These are phyloP conservation scores for Heliangelus exortis DNA, from an alignment of 2,797 vertebrate genomes.

Conservation along the genomic window DNA sequence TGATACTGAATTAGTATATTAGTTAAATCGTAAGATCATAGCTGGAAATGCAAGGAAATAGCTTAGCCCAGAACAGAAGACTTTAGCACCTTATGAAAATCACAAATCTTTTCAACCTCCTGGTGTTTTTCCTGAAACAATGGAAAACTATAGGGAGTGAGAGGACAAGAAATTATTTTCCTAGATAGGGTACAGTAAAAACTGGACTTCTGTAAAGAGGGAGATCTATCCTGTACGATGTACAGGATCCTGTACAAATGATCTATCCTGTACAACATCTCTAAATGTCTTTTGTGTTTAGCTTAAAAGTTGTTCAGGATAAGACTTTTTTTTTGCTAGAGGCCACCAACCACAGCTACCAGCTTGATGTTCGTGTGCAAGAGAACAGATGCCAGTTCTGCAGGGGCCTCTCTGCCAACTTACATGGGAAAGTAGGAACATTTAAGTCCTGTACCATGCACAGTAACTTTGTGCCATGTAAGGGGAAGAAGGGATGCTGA, in stretches of 20 bases:
- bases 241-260: too few species aligned
- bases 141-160: neutral
- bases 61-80: neutral
- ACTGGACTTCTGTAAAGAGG: neutral
- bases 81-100: neutral
- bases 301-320: neutral
- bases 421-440: neutral
- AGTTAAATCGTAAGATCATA: neutral
- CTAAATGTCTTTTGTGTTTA: neutral
- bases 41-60: neutral
- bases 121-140: neutral
- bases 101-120: neutral
- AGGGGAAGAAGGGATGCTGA: neutral
- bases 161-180: neutral
- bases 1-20: neutral
- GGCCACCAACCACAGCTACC: neutral
- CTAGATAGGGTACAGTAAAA: neutral
- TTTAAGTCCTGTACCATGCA: neutral
- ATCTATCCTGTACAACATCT: neutral
- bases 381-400: neutral
- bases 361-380: neutral
- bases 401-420: neutral
- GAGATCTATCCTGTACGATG: neutral
- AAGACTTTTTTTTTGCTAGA: neutral
- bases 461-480: neutral